A percentile compares a stretch with the other conserved stretches of the same genome.
Conservation (phyloP, 2,888 invertebrate species). For the Acrobasis repandana region DNA sequence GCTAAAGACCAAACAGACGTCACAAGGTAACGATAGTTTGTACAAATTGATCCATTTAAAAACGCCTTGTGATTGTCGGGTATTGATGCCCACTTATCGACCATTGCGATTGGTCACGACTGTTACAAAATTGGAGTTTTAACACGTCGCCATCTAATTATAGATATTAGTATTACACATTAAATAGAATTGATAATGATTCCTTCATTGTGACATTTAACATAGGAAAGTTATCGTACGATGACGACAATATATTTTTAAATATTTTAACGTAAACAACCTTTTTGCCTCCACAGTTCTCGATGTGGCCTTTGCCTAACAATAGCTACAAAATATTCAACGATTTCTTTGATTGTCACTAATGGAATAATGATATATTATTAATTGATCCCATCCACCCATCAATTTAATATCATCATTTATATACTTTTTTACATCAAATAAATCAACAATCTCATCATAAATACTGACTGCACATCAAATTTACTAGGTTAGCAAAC, state of each 20-base stretch:
- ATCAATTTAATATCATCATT: too few species aligned
- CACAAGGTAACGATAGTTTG: constrained; percentile 13
- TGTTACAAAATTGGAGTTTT: constrained; percentile 9
- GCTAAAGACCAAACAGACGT: background rate
- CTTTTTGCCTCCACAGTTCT: too few species aligned
- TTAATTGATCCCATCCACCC: too few species aligned
- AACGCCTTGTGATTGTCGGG: background rate
- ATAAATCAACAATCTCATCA: too few species aligned
- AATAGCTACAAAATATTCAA: too few species aligned
- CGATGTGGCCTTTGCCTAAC: too few species aligned
- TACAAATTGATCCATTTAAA: constrained; percentile 12
- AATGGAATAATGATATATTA: too few species aligned
- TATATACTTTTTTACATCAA: too few species aligned
- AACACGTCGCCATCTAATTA: background rate
- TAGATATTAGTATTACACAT: background rate
- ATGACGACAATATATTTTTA: background rate
- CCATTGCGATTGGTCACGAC: constrained; percentile 8
- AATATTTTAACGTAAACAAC: too few species aligned
- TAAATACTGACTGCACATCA: too few species aligned
- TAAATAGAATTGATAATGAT: constrained; percentile 17
- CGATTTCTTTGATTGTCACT: too few species aligned
- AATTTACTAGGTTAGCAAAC: too few species aligned
- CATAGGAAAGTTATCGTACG: background rate
- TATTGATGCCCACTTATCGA: background rate
- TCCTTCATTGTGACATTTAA: background rate